Evolutionary conservation across 2,888 invertebrate genomes (phyloP).

Genomic region (Pteria penguin): DNA sequence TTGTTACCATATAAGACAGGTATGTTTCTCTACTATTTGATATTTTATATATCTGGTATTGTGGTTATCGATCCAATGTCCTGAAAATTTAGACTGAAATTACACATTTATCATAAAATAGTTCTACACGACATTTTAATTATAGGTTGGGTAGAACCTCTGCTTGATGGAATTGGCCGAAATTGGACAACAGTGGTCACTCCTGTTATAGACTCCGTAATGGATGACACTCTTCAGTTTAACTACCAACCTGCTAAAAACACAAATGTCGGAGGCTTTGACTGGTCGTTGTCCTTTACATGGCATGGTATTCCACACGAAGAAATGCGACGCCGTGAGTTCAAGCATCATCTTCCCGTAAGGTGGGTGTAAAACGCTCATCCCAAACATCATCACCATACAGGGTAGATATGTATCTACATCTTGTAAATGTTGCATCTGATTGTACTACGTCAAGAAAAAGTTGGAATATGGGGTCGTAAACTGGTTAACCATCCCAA

Average conservation of each 20-base stretch:
- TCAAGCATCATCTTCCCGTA: conserved; percentile 71
- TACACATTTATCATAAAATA: background rate
- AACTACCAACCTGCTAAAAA: conserved; percentile 32
- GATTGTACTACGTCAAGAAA: too few species aligned
- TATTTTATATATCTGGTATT: too few species aligned
- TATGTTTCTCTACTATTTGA: too few species aligned
- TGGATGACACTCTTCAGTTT: conserved; percentile 49
- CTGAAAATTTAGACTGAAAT: too few species aligned
- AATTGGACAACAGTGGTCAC: conserved; percentile 55
- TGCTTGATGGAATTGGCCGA: conserved; percentile 47
- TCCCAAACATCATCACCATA: too few species aligned
- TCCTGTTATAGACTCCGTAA: conserved; percentile 57
- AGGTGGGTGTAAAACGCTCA: conserved; percentile 66
- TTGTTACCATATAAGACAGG: too few species aligned
- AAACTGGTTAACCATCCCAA: too few species aligned
- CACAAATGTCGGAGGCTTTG: conserved; percentile 53
- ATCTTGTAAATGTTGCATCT: too few species aligned
- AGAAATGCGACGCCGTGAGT: conserved; percentile 69
- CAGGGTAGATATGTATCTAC: too few species aligned
- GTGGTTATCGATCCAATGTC: too few species aligned
- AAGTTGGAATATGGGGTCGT: too few species aligned
- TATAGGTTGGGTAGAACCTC: conserved; percentile 60
- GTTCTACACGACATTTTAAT: background rate
- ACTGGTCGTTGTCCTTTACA: conserved; percentile 55
- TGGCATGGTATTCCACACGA: conserved; percentile 82